Conservation (phyloP, 2,797 vertebrate species). For the Phrynocephalus forsythii region DNA sequence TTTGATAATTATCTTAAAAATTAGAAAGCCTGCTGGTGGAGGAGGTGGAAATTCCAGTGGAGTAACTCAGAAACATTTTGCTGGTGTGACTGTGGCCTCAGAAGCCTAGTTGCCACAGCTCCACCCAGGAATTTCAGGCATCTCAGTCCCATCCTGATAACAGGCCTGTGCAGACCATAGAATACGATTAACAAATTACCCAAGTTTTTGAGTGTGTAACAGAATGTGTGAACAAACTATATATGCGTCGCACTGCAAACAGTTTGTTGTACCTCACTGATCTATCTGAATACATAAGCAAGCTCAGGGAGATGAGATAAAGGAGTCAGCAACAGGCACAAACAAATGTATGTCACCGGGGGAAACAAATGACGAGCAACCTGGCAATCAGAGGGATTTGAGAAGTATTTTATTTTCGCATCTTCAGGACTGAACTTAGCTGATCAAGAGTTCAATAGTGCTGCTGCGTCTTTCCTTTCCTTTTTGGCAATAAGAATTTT, state of each 20-base stretch:
- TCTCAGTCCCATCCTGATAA: not conserved
- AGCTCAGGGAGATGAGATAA: slow-evolving; percentile 7
- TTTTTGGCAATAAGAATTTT: not conserved
- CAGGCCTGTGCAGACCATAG: not conserved
- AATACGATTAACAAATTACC: slow-evolving; percentile 7
- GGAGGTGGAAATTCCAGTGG: no score
- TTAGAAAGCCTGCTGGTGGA: no score
- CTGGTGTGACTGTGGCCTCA: not conserved
- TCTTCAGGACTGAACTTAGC: not conserved
- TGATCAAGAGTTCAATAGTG: slow-evolving; percentile 9
- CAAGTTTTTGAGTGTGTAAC: not conserved
- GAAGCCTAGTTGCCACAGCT: not conserved
- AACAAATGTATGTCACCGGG: not conserved
- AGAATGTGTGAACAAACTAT: not conserved
- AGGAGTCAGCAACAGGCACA: slow-evolving; percentile 6
- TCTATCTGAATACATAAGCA: slow-evolving; percentile 26
- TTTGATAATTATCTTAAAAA: no score
- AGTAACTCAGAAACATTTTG: no score
- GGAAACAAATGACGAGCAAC: not conserved
- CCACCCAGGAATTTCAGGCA: not conserved
- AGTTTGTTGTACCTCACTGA: slow-evolving; percentile 3
- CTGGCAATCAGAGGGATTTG: not conserved
- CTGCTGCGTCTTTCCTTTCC: not conserved
- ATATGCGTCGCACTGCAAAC: not conserved
- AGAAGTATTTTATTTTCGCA: slow-evolving; percentile 13